Conservation (phyloP, 2,888 invertebrate genomes). For the Bellardia pandia region DNA sequence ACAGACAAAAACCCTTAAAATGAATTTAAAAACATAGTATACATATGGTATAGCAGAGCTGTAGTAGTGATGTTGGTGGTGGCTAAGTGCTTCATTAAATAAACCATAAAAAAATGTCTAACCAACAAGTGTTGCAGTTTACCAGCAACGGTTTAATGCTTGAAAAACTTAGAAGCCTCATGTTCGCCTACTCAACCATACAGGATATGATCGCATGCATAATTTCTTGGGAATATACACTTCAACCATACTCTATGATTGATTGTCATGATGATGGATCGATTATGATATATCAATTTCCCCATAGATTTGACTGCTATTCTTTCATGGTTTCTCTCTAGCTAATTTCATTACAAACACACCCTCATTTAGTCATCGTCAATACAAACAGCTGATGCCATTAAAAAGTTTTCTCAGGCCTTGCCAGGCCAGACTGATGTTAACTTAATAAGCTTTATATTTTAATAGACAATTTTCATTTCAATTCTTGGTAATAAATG, state of each 20-base stretch:
- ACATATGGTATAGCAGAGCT: neutral
- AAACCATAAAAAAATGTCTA: conserved; percentile 30
- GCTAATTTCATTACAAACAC: conserved; percentile 40
- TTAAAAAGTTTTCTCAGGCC: neutral
- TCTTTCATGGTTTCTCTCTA: neutral
- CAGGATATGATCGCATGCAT: neutral
- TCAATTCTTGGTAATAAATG: conserved; percentile 29
- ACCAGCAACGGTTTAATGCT: neutral
- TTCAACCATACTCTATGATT: conserved; percentile 45
- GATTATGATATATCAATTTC: conserved; percentile 43
- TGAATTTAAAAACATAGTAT: neutral
- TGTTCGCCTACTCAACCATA: neutral
- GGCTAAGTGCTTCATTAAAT: conserved; percentile 40
- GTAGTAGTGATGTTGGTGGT: neutral
- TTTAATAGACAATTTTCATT: conserved; percentile 4
- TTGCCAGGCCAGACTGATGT: neutral
- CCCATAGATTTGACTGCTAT: neutral
- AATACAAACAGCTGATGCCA: conserved; percentile 26
- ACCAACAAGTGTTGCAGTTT: conserved; percentile 47
- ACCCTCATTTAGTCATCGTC: neutral
- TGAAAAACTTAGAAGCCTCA: neutral
- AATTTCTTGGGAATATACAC: neutral
- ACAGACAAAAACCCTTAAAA: neutral
- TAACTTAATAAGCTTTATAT: neutral
- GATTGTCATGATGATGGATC: conserved; percentile 66